A percentile compares a stretch with the other conserved stretches of the same genome.
These are phyloP conservation scores for Eurosta solidaginis DNA, from an alignment of 1,140 invertebrate species.

Conservation along the genomic window DNA sequence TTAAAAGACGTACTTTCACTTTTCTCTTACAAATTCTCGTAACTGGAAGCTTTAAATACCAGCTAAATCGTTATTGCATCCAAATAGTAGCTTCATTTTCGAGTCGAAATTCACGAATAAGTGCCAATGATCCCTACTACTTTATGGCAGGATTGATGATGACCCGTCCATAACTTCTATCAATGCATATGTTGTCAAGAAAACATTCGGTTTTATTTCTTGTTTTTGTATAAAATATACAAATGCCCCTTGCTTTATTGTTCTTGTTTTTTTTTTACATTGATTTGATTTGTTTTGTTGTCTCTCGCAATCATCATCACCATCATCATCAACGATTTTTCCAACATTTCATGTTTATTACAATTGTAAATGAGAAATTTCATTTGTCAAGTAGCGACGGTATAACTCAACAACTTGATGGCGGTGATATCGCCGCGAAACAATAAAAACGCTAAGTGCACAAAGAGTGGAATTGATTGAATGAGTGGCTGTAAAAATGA, in stretches of 20 bases:
- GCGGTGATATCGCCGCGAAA: background rate
- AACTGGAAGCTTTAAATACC: no score
- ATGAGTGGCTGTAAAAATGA: constrained; percentile 19
- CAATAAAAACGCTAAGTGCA: constrained; percentile 24
- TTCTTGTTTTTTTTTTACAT: background rate
- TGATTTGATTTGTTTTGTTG: background rate
- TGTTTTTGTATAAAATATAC: background rate
- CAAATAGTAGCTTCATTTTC: no score
- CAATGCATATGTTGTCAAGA: background rate
- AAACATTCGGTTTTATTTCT: background rate
- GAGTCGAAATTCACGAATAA: background rate
- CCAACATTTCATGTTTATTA: constrained; percentile 21
- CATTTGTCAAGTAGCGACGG: background rate
- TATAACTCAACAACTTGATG: background rate
- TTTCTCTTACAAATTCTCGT: no score
- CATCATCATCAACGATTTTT: background rate
- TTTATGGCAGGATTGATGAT: constrained; percentile 26
- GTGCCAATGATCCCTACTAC: constrained; percentile 10
- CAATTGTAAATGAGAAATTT: constrained; percentile 8
- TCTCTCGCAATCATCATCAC: no score
- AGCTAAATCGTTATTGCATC: no score
- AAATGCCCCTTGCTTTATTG: background rate
- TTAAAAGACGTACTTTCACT: no score
- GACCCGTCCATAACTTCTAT: background rate
- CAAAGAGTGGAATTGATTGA: background rate